A percentile compares a stretch with the other conserved stretches of the same genome.
These are phyloP conservation scores for Piezodorus guildinii DNA, from an alignment of 1,140 invertebrate genomes.

Conservation along the genomic window DNA sequence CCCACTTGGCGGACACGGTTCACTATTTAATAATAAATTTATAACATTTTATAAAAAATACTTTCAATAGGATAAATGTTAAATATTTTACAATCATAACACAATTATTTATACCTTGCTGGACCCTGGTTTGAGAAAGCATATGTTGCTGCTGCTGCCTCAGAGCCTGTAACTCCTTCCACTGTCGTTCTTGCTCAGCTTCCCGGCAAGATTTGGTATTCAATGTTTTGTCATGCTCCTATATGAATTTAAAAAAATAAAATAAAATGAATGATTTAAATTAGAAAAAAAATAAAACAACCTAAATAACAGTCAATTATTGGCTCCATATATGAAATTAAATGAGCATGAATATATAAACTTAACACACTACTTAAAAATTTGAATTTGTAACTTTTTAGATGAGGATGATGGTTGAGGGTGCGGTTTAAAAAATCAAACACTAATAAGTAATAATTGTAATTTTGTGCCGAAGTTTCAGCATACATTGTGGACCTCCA, in stretches of 20 bases:
- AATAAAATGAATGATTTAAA: background rate
- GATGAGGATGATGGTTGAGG: too few relatives aligned
- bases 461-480: too few relatives aligned
- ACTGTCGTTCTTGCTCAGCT: constrained; percentile 71
- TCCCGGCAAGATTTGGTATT: constrained; percentile 55
- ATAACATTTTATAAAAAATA: too few relatives aligned
- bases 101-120: constrained; percentile 19
- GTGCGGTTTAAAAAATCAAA: too few relatives aligned
- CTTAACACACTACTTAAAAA: too few relatives aligned
- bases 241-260: background rate
- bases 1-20: constrained; percentile 40
- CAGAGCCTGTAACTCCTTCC: constrained; percentile 73
- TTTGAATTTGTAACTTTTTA: too few relatives aligned
- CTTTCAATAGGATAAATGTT: constrained; percentile 36
- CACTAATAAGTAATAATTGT: too few relatives aligned
- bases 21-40: too few relatives aligned
- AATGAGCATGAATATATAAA: too few relatives aligned
- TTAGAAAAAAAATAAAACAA: too few relatives aligned
- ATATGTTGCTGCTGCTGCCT: constrained; percentile 59
- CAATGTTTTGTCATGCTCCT: constrained; percentile 58
- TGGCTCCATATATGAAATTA: too few relatives aligned
- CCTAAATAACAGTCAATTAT: background rate
- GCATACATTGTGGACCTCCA: too few relatives aligned
- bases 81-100: constrained; percentile 23
- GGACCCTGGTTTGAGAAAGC: constrained; percentile 15